Conservation (phyloP, 2,797 vertebrate genomes). For the Myiotriccus ornatus region DNA sequence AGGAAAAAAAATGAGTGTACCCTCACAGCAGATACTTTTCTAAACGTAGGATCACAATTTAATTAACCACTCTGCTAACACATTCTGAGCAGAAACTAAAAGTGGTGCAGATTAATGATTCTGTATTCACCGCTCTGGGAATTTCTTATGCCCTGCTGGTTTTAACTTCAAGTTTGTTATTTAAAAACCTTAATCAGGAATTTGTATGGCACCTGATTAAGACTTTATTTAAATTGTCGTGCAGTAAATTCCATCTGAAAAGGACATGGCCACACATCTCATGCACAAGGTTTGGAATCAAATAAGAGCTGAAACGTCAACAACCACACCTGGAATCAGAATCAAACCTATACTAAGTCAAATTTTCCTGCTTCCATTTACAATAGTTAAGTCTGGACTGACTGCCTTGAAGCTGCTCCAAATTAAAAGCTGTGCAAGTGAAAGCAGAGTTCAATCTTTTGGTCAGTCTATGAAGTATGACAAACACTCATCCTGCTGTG, state of each 20-base stretch:
- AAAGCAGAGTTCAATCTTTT: background rate
- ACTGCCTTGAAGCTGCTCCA: background rate
- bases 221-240: conserved; percentile 21
- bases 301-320: background rate
- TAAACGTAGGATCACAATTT: conserved; percentile 8
- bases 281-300: background rate
- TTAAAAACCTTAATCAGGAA: conserved; percentile 55
- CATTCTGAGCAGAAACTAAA: conserved; percentile 34
- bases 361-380: background rate
- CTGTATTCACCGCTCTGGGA: background rate
- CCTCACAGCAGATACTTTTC: background rate
- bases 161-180: conserved; percentile 50
- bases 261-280: background rate
- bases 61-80: conserved; percentile 7
- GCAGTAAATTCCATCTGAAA: conserved; percentile 14
- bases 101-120: conserved; percentile 49
- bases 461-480: background rate
- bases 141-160: background rate
- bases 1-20: background rate
- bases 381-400: background rate
- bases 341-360: background rate
- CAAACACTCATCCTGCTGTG: background rate
- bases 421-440: background rate
- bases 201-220: conserved; percentile 42
- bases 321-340: background rate